Percentiles rank a stretch among this genome's conserved stretches.
phyloP scores from a whole-genome alignment of 2,797 vertebrate genomes.

The Bradypus variegatus region DNA sequence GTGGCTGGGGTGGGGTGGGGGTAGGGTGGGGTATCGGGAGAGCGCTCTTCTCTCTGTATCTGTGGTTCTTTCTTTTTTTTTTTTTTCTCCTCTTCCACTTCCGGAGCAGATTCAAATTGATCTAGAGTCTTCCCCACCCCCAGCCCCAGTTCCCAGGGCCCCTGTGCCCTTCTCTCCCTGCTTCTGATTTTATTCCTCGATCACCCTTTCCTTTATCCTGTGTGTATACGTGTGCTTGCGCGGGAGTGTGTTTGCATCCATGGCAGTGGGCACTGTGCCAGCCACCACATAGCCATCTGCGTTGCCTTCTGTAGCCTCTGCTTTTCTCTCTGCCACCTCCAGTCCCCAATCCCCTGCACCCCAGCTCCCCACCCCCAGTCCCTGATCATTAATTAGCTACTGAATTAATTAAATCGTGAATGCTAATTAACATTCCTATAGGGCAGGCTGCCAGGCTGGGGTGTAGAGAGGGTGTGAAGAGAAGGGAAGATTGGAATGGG shows the following conservation, averaged over 20 bases:
- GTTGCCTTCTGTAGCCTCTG: conserved; percentile 63
- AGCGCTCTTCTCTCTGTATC: conserved; percentile 61
- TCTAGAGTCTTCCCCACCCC: conserved; percentile 62
- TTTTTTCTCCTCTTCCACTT: conserved; percentile 60
- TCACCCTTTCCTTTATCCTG: conserved; percentile 49
- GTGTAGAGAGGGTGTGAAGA: conserved; percentile 32
- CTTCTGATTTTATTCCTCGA: conserved; percentile 57
- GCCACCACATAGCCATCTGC: conserved; percentile 64
- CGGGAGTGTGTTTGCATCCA: conserved; percentile 54
- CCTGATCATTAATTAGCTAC: conserved; percentile 67
- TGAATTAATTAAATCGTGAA: conserved; percentile 68
- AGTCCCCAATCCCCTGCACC: conserved; percentile 41
- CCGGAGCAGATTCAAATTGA: conserved; percentile 68
- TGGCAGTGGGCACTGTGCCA: conserved; percentile 67
- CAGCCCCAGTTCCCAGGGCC: conserved; percentile 46
- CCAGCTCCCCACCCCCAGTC: conserved; percentile 42
- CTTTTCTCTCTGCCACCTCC: conserved; percentile 59
- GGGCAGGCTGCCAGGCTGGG: conserved; percentile 65
- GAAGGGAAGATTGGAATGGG: conserved; percentile 8
- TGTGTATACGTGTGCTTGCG: neutral
- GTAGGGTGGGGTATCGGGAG: conserved; percentile 57
- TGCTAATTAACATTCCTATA: conserved; percentile 71
- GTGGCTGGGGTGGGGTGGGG: conserved; percentile 53
- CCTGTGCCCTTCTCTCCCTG: conserved; percentile 56
- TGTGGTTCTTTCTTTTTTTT: conserved; percentile 56